These are phyloP conservation scores for Larimichthys polyactis DNA, from an alignment of 2,113 vertebrate species.

Conservation along the genomic window DNA sequence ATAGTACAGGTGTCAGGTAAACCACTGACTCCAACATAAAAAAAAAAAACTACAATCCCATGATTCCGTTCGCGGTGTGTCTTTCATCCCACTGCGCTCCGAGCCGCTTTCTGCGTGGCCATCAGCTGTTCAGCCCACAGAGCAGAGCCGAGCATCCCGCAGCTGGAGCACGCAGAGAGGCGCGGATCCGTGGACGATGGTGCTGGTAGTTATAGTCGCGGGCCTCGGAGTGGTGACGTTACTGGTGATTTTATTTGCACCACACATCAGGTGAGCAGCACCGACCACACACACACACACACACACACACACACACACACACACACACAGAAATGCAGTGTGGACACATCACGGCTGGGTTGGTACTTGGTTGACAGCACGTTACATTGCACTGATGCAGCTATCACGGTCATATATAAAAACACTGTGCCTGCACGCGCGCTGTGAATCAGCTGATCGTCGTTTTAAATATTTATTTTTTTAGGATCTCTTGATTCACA, in stretches of 20 bases:
- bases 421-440: too few relatives aligned
- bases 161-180: conserved; percentile 21
- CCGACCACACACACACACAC: too few relatives aligned
- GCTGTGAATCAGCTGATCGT: neutral
- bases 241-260: conserved; percentile 82
- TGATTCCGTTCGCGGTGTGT: conserved; percentile 48
- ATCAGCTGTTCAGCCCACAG: conserved; percentile 76
- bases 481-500: neutral
- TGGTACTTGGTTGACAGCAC: conserved; percentile 42
- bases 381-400: conserved; percentile 25
- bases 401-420: neutral
- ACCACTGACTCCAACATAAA: too few relatives aligned
- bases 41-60: conserved; percentile 76
- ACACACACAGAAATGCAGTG: neutral
- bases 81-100: conserved; percentile 8
- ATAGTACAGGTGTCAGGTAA: too few relatives aligned
- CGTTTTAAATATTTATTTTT: neutral
- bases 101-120: conserved; percentile 47
- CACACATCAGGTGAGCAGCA: conserved; percentile 88
- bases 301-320: too few relatives aligned
- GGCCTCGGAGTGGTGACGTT: conserved; percentile 80
- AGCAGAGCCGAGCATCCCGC: conserved; percentile 51
- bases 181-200: conserved; percentile 51
- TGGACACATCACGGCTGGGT: conserved; percentile 8
- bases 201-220: conserved; percentile 77